These are phyloP conservation scores for Drosophila orosa DNA, from an alignment of 1,140 invertebrate genomes.

Conservation along the genomic window DNA sequence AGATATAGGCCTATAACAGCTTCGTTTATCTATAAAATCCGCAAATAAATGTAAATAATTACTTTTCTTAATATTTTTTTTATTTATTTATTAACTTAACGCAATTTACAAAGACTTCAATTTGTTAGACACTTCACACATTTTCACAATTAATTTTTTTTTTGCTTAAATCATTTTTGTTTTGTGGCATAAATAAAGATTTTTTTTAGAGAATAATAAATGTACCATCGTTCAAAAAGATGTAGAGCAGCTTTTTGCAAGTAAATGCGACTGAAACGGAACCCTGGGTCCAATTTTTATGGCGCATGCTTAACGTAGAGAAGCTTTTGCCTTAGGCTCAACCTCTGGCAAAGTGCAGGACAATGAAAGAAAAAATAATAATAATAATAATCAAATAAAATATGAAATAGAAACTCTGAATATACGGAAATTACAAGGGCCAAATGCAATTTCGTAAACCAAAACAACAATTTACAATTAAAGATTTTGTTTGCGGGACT, in stretches of 20 bases:
- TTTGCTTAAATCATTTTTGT: slow-evolving; percentile 39
- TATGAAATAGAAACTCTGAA: not conserved
- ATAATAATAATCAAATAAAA: not conserved
- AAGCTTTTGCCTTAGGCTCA: slow-evolving; percentile 50
- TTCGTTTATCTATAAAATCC: too few relatives aligned
- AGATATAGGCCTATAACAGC: too few relatives aligned
- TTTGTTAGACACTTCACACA: slow-evolving; percentile 40
- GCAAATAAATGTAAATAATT: slow-evolving; percentile 1
- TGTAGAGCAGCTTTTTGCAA: slow-evolving; percentile 30
- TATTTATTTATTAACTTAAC: slow-evolving; percentile 79
- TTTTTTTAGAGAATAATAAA: slow-evolving; percentile 48
- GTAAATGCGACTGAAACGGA: slow-evolving; percentile 62
- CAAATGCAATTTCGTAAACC: slow-evolving; percentile 17
- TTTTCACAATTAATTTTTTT: slow-evolving; percentile 45
- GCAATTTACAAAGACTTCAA: slow-evolving; percentile 78
- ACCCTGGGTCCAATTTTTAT: slow-evolving; percentile 43
- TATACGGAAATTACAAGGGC: slow-evolving; percentile 10
- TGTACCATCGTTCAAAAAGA: slow-evolving; percentile 14
- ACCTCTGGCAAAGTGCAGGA: slow-evolving; percentile 48
- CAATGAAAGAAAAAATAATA: not conserved
- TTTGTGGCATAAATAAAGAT: slow-evolving; percentile 45
- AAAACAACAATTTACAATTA: slow-evolving; percentile 35
- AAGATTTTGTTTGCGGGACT: not conserved
- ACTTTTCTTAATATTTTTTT: slow-evolving; percentile 55
- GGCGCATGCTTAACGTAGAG: slow-evolving; percentile 34